Conservation (phyloP, 2,797 vertebrate genomes). For the Carapus acus region DNA sequence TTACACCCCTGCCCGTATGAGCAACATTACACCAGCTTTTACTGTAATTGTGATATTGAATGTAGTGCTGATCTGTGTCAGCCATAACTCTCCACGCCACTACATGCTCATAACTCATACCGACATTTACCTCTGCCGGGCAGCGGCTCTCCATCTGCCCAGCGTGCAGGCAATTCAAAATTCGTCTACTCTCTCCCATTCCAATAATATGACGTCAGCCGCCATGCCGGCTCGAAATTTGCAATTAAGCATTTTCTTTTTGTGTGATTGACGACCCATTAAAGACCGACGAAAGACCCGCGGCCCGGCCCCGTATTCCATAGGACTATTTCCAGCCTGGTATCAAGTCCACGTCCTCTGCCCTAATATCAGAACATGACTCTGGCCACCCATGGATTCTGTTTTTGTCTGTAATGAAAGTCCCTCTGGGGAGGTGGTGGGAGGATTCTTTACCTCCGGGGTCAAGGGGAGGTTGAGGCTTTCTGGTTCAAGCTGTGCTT, state of each 20-base stretch:
- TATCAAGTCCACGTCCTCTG: slow-evolving; percentile 65
- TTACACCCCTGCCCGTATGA: slow-evolving; percentile 56
- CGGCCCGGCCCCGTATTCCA: slow-evolving; percentile 46
- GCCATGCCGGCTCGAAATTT: slow-evolving; percentile 55
- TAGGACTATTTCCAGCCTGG: slow-evolving; percentile 56
- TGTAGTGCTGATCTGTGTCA: slow-evolving; percentile 70
- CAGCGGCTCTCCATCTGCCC: slow-evolving; percentile 53
- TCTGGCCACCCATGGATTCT: slow-evolving; percentile 66
- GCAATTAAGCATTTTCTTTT: slow-evolving; percentile 70
- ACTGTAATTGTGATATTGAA: slow-evolving; percentile 77
- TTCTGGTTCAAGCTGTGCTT: slow-evolving; percentile 57
- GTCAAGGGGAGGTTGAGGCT: slow-evolving; percentile 73
- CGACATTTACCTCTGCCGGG: slow-evolving; percentile 58
- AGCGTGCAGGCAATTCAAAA: slow-evolving; percentile 55
- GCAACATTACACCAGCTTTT: slow-evolving; percentile 73
- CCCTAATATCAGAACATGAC: slow-evolving; percentile 66
- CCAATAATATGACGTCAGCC: slow-evolving; percentile 64
- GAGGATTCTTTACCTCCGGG: slow-evolving; percentile 67
- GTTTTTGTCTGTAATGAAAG: slow-evolving; percentile 69
- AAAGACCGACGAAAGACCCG: slow-evolving; percentile 51
- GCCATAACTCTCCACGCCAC: slow-evolving; percentile 67
- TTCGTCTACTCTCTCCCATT: slow-evolving; percentile 53
- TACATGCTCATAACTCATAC: slow-evolving; percentile 65
- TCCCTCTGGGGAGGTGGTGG: slow-evolving; percentile 62
- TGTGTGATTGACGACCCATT: slow-evolving; percentile 68